A percentile compares a stretch with the other conserved stretches of the same genome.
These are phyloP conservation scores for Dasypus novemcinctus DNA, from an alignment of 2,113 vertebrate genomes.

Conservation along the genomic window DNA sequence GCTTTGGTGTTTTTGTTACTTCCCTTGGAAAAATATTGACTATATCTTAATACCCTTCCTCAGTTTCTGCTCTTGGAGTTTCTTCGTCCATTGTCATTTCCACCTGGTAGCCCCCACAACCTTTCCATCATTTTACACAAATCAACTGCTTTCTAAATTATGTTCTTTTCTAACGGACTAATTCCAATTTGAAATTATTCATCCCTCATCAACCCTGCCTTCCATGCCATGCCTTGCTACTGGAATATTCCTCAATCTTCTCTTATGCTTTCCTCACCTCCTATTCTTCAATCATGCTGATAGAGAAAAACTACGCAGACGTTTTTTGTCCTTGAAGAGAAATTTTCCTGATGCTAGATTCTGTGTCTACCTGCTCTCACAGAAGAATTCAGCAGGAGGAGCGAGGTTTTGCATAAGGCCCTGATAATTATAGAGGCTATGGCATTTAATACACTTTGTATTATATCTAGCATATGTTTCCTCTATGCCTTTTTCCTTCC, in stretches of 20 bases:
- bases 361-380: neutral
- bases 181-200: neutral
- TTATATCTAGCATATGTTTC: neutral
- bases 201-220: neutral
- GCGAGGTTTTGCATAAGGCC: neutral
- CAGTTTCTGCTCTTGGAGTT: neutral
- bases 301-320: neutral
- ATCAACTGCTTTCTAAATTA: neutral
- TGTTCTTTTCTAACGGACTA: neutral
- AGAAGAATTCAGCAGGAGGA: neutral
- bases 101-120: accelerated
- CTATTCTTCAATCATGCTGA: neutral
- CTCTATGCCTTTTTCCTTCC: neutral
- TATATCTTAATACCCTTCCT: neutral
- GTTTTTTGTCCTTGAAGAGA: neutral
- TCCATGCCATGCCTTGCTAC: neutral
- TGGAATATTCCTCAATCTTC: neutral
- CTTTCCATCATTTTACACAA: neutral
- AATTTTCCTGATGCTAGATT: neutral
- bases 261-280: neutral
- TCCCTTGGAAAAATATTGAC: neutral
- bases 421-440: neutral
- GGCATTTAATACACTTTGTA: neutral
- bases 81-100: neutral
- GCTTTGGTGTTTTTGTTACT: neutral